These are phyloP conservation scores for Diachasma alloeum DNA, from an alignment of 1,140 invertebrate species.

Conservation along the genomic window DNA sequence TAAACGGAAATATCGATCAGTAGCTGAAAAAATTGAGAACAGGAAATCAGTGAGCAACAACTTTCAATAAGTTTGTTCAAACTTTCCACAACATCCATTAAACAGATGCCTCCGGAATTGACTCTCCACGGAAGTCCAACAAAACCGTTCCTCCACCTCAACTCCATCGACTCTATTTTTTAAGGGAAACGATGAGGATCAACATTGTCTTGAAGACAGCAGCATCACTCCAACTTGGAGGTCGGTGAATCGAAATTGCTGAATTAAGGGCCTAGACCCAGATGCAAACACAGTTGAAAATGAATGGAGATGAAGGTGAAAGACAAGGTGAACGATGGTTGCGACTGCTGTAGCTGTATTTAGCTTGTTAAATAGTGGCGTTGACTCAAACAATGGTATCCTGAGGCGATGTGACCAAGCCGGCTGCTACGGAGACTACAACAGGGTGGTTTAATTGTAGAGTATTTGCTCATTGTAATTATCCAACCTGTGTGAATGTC, in stretches of 20 bases:
- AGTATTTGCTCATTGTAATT: conserved; percentile 57
- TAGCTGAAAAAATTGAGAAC: too few species aligned
- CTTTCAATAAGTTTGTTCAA: too few species aligned
- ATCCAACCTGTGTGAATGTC: conserved; percentile 44
- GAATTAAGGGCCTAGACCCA: neutral
- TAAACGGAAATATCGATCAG: too few species aligned
- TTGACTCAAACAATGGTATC: conserved; percentile 40
- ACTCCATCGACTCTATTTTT: too few species aligned
- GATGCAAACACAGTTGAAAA: neutral
- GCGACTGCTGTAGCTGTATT: conserved; percentile 27
- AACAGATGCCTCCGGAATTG: too few species aligned
- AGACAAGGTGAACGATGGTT: neutral
- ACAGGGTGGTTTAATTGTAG: conserved; percentile 49
- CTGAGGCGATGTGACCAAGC: conserved; percentile 30
- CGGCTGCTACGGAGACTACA: conserved; percentile 15
- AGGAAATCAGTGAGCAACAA: too few species aligned
- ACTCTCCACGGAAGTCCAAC: too few species aligned
- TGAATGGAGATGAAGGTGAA: neutral
- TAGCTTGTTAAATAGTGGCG: conserved; percentile 47
- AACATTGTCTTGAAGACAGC: neutral
- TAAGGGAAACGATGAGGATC: neutral
- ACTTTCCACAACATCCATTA: too few species aligned
- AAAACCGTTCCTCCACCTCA: too few species aligned
- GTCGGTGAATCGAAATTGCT: neutral
- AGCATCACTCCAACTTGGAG: neutral